phyloP scores from a whole-genome alignment of 2,113 vertebrate genomes.

The Sterna hirundo region DNA sequence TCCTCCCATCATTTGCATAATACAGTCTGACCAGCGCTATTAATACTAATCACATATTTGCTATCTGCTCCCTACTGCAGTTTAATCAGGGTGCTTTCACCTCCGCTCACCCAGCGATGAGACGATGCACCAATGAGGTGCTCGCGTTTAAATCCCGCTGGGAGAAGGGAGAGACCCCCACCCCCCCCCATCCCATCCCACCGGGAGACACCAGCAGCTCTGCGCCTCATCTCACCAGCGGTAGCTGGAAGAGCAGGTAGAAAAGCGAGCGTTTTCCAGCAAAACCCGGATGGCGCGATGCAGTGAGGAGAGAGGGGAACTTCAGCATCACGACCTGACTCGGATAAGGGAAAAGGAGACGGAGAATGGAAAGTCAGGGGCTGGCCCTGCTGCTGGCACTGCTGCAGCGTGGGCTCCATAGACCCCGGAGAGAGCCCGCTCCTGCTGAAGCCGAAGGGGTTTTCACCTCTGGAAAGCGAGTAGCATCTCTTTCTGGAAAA shows the following conservation, averaged over 20 bases:
- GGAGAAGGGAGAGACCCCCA: not conserved
- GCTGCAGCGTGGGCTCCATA: not conserved
- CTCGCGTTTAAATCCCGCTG: accelerated
- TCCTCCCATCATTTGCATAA: not conserved
- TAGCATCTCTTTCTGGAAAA: not conserved
- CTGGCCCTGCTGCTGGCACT: not conserved
- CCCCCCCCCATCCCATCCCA: not conserved
- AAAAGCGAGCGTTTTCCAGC: accelerated
- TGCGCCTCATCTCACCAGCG: accelerated
- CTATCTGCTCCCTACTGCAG: not conserved
- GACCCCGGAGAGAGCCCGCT: not conserved
- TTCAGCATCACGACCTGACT: accelerated
- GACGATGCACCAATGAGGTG: not conserved
- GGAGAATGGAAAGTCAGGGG: accelerated
- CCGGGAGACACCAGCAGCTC: not conserved
- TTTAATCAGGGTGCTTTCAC: not conserved
- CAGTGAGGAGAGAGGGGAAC: not conserved
- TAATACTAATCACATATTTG: not conserved
- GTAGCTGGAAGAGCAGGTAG: not conserved
- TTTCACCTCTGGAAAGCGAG: not conserved
- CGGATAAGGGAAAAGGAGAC: not conserved
- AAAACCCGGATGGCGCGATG: accelerated
- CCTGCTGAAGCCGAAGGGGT: not conserved
- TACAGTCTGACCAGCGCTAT: not conserved
- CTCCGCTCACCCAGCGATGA: not conserved